Evolutionary conservation across 2,888 invertebrate species (phyloP).

Genomic region (Quadroppia sp.): DNA sequence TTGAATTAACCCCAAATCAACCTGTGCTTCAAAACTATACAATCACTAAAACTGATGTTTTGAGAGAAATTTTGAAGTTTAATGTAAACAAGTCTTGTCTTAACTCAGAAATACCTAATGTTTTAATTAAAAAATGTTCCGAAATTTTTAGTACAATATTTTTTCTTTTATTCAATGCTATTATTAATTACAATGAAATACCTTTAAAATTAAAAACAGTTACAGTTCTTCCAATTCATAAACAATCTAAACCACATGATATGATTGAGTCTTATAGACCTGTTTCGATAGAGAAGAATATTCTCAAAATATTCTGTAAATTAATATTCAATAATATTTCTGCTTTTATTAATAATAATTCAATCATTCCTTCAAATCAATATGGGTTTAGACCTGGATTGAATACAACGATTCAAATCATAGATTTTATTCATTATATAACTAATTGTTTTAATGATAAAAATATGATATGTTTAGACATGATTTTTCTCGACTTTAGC

Average conservation of each 20-base stretch:
- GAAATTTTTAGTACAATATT: constrained; percentile 25
- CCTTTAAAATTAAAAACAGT: constrained; percentile 1
- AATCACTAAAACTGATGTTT: constrained; percentile 28
- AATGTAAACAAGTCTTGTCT: neutral
- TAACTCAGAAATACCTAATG: neutral
- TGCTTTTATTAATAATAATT: neutral
- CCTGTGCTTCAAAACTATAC: neutral
- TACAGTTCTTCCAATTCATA: neutral
- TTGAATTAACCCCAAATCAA: no score
- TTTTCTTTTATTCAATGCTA: neutral
- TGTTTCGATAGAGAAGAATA: constrained; percentile 9
- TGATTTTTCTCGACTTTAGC: neutral
- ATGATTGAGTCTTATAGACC: neutral
- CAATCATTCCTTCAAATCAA: neutral
- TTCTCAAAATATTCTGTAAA: neutral
- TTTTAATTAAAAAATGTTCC: neutral
- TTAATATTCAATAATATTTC: constrained; percentile 13
- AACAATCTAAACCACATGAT: constrained; percentile 1
- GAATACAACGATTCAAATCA: neutral
- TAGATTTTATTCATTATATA: neutral
- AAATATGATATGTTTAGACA: neutral
- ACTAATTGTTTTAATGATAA: constrained; percentile 22
- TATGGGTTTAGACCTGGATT: constrained; percentile 16
- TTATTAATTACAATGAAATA: neutral
- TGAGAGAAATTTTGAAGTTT: neutral